Conservation (phyloP, 2,797 vertebrate genomes). For the Helostoma temminkii region DNA sequence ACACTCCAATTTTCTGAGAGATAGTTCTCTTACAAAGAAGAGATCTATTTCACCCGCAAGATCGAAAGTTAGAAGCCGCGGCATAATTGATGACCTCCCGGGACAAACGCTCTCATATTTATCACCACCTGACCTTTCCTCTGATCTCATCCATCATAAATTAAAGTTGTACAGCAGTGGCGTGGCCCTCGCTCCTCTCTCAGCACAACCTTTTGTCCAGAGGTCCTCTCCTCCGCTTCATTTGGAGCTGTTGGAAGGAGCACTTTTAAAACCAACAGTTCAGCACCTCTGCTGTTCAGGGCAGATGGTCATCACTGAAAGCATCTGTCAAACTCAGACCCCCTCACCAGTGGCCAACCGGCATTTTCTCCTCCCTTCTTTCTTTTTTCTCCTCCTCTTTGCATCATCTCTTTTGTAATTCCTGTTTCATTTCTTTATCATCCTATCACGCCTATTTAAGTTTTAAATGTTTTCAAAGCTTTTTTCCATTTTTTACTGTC, state of each 20-base stretch:
- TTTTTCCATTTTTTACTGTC: conserved; percentile 18
- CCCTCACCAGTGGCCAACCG: conserved; percentile 75
- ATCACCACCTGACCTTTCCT: conserved; percentile 93
- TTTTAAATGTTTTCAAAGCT: no score
- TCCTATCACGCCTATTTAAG: conserved; percentile 39
- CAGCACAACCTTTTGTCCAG: conserved; percentile 91
- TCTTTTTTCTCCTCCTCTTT: conserved; percentile 47
- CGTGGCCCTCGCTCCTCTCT: conserved; percentile 84
- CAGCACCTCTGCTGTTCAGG: conserved; percentile 88
- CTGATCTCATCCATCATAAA: conserved; percentile 94
- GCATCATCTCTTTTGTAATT: not conserved
- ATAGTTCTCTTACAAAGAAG: conserved; percentile 86
- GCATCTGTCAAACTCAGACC: conserved; percentile 87
- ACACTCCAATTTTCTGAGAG: conserved; percentile 85
- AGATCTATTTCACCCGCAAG: conserved; percentile 86
- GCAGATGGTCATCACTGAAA: conserved; percentile 86
- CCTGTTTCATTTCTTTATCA: conserved; percentile 7
- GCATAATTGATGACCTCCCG: conserved; percentile 92
- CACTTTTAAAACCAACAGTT: conserved; percentile 82
- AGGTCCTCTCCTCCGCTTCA: conserved; percentile 86
- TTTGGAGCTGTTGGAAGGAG: conserved; percentile 82
- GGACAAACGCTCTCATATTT: conserved; percentile 90
- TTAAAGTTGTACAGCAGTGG: conserved; percentile 93
- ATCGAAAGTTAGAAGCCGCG: conserved; percentile 88
- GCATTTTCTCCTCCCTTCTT: conserved; percentile 53